Conservation (phyloP, 2,113 vertebrate genomes). For the Excalfactoria chinensis region DNA sequence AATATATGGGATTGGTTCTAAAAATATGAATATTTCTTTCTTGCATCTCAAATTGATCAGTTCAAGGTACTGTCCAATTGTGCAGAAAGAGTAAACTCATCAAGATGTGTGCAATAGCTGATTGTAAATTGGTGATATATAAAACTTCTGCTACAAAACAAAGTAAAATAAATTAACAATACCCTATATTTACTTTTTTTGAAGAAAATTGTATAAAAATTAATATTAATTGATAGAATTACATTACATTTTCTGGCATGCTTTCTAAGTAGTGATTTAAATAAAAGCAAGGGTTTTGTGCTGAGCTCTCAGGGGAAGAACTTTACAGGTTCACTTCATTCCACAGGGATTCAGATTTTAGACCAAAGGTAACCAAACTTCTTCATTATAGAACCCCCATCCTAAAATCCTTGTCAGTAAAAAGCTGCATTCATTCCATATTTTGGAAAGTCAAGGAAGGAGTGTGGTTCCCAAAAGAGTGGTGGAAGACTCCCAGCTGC, state of each 20-base stretch:
- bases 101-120: neutral
- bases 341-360: neutral
- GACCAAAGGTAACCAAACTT: neutral
- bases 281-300: neutral
- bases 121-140: neutral
- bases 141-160: neutral
- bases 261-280: slow-evolving; percentile 6
- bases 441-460: neutral
- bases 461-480: neutral
- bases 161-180: neutral
- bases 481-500: neutral
- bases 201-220: neutral
- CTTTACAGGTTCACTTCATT: neutral
- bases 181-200: neutral
- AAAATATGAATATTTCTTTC: neutral
- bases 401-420: neutral
- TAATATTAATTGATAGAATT: neutral
- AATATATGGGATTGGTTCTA: too few species aligned
- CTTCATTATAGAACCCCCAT: neutral
- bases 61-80: neutral
- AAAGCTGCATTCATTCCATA: neutral
- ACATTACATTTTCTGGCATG: neutral
- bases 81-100: neutral
- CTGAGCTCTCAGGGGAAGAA: neutral
- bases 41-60: neutral